phyloP scores from a whole-genome alignment of 2,113 vertebrate genomes.

The Pavo muticus region DNA sequence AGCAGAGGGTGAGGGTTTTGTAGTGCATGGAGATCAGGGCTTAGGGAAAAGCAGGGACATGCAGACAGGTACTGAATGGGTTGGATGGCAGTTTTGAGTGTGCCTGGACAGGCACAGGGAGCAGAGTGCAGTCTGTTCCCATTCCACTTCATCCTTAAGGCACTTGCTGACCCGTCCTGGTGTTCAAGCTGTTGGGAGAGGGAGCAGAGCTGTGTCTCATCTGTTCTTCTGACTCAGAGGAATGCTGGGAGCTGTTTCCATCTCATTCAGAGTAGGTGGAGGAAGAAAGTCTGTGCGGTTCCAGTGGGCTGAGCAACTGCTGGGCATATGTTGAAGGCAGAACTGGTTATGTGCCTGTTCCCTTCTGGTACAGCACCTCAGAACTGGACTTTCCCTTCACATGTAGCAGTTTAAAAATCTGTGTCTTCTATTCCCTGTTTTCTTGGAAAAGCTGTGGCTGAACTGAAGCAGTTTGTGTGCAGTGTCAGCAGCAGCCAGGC shows the following conservation, averaged over 20 bases:
- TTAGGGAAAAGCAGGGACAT: background rate
- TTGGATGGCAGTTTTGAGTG: background rate
- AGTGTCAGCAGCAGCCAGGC: background rate
- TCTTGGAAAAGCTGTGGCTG: conserved; percentile 4
- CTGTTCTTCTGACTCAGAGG: conserved; percentile 58
- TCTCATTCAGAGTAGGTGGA: conserved; percentile 51
- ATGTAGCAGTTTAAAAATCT: conserved; percentile 13
- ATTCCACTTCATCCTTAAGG: background rate
- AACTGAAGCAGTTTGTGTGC: background rate
- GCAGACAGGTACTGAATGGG: background rate
- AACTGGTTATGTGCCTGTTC: background rate
- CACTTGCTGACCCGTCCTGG: conserved; percentile 54
- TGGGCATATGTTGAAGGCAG: background rate
- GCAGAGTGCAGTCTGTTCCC: background rate
- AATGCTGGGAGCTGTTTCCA: conserved; percentile 30
- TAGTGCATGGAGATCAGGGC: background rate
- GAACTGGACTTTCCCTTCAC: conserved; percentile 21
- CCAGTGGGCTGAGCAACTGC: conserved; percentile 38
- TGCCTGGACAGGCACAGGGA: background rate
- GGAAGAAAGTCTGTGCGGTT: conserved; percentile 52
- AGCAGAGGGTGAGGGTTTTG: too few species aligned
- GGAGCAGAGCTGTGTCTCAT: conserved; percentile 64
- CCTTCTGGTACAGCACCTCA: conserved; percentile 16
- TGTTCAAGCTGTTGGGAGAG: conserved; percentile 32
- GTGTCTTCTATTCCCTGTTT: background rate